These are phyloP conservation scores for Sarcophilus harrisii DNA, from an alignment of 2,797 vertebrate genomes.

Conservation along the genomic window DNA sequence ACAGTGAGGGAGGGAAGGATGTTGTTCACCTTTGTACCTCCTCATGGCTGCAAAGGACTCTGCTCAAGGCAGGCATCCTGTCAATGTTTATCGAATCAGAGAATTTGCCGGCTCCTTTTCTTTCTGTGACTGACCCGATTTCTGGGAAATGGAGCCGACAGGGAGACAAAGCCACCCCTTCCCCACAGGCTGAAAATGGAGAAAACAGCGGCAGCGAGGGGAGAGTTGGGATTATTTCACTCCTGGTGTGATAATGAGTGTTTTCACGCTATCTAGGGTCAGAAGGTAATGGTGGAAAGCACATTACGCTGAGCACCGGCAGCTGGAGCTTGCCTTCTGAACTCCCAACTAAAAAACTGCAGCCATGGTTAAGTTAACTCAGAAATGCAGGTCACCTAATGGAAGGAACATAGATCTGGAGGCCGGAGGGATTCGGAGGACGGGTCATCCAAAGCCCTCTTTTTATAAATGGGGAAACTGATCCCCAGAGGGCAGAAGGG, in stretches of 20 bases:
- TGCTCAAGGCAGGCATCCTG: not conserved
- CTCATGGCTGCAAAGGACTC: accelerated
- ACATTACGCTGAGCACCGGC: not conserved
- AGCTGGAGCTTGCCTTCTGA: not conserved
- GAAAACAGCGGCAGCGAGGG: not conserved
- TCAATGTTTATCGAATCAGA: accelerated
- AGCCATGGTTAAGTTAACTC: not conserved
- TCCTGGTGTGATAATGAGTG: not conserved
- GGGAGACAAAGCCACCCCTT: not conserved
- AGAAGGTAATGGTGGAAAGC: not conserved
- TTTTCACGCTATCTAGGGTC: not conserved
- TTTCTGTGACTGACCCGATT: not conserved
- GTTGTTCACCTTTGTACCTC: not conserved
- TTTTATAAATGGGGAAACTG: not conserved
- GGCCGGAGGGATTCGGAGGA: not conserved
- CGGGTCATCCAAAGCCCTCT: not conserved
- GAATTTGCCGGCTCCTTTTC: not conserved
- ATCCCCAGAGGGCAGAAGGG: not conserved
- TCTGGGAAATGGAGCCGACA: not conserved
- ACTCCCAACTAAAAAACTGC: not conserved
- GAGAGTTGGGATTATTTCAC: not conserved
- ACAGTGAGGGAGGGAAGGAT: accelerated
- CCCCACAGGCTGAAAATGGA: not conserved
- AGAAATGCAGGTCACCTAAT: not conserved
- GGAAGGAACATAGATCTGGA: not conserved